Base-by-base conservation (phyloP, 1,140 invertebrate species). In the Prorops nasuta region DNA sequence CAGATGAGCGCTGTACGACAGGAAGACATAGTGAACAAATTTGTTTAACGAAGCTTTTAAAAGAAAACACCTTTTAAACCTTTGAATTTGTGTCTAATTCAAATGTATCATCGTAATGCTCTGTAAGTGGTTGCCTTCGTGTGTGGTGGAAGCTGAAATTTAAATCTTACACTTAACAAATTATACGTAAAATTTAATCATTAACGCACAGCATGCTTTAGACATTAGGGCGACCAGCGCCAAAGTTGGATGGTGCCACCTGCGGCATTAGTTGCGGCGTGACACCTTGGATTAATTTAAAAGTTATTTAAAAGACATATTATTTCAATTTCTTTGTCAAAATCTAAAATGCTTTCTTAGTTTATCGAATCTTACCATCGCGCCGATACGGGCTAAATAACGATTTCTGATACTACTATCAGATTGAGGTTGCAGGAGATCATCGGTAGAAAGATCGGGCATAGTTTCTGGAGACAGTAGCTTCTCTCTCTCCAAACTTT, bases 381-480 rank as follows among this genome's bases (percentile, higher is more conserved):
- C 81, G 60, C 83, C 84, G 45, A 85, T 80, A 44, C 83, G 70
- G 37, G 80, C 79, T 20, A 86, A 66, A 61, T 85, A 86, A 51
- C 84, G 75, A 71, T 85, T 86, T 48, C 84, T 72, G 49, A 86
- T 84, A 45, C 79, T 76, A 54, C 83, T 83, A 50, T 84, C 83
- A n/a, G 83, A 83, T 40, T 80, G 79, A 1, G 83, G 76, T 44
- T 79, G 79, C 19, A 81, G 52, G 14, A 81, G 55, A 67, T 81
- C 81, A 34, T 80, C 78, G 2, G 76, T 73, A 2, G 79, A 79
- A 10, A 81, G 71, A 66, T 81, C 80, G 1, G 74, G 72, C 21
- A 74, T 71, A 1, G 72, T 75, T 21, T 74, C 78, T 12, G 70
- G 60, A 3, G 77, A 69, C 21, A 83, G 56, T 17, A 84, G 58